Evolutionary conservation across 37 sponge, comb jelly and placozoan genomes (phyloP), one percentile per base, ranked within the genome.

Genomic region (Tethya wilhelma): DNA sequence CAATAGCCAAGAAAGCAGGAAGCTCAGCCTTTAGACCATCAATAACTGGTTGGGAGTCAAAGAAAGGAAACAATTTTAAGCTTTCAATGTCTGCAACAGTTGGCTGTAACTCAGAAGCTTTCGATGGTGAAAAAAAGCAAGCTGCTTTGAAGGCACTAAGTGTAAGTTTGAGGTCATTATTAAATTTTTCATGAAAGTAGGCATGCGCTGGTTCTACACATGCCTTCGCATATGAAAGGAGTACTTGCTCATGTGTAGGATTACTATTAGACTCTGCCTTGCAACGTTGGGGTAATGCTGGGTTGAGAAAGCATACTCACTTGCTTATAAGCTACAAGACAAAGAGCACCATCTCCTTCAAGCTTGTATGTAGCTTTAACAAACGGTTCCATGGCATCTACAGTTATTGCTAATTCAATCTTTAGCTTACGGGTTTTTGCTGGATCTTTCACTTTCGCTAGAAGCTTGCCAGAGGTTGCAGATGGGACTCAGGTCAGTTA

Each of bases 351-450:
- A 43, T 88, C 83, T 29, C 83, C 83, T 44, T 82, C 88, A 14
- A 87, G 77, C 2, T 53, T 46, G 44, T 88, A 88, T 1, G 46
- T 58, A 29, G 84, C 84, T 58, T 87, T 79, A 1, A 87, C 89
- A 76, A 88, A 87, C 26, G 88, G 78, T 70, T 87, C 82, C 19
- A 79, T 73, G 55, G 57, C 64, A 55, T 87, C 82, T 17, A 88
- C 72, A 23, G 62, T 66, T 29, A 73, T 57, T 59, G 82, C 83
- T 45, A 81, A 42, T 43, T 88, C 78, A 59, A 81, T 23, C 29
- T 75, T 44, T 11, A 88, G 69, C 26, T 22, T 29, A 1, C 29
- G 30, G 22, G 8, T 19, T 34, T 69, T 46, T 4, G 33, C 43
- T 30, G 43, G 29, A 38, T 64, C 55, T 19, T 67, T 67, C 20